Conservation (phyloP, 2,888 invertebrate genomes). For the Venusia cambrica region DNA sequence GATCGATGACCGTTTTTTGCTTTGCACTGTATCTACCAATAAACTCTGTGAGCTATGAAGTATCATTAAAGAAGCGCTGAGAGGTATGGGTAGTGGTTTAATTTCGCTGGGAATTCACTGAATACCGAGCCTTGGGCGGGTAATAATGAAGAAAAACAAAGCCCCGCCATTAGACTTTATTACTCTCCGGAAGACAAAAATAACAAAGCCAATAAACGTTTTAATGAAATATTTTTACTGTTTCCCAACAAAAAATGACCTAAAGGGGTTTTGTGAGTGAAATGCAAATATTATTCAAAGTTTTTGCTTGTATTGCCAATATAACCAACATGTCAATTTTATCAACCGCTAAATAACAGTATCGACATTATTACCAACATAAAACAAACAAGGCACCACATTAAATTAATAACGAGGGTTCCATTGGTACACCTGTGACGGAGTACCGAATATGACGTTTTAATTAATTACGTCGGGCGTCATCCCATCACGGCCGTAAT, state of each 20-base stretch:
- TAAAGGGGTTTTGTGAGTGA: too few relatives aligned
- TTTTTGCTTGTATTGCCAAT: too few relatives aligned
- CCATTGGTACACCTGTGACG: slow-evolving; percentile 54
- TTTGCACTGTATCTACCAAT: too few relatives aligned
- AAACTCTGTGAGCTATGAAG: too few relatives aligned
- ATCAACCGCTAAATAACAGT: slow-evolving; percentile 17
- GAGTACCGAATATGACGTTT: slow-evolving; percentile 51
- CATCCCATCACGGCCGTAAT: slow-evolving; percentile 46
- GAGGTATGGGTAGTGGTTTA: slow-evolving; percentile 40
- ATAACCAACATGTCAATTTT: too few relatives aligned
- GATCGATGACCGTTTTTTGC: too few relatives aligned
- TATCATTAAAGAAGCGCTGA: slow-evolving; percentile 30
- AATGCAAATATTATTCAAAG: too few relatives aligned
- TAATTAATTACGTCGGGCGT: slow-evolving; percentile 59
- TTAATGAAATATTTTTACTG: slow-evolving; percentile 16
- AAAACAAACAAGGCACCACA: slow-evolving; percentile 22
- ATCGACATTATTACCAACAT: slow-evolving; percentile 27
- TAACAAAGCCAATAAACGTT: slow-evolving; percentile 33
- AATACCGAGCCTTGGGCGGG: slow-evolving; percentile 41
- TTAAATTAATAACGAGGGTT: slow-evolving; percentile 46
- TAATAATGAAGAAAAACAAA: slow-evolving; percentile 67
- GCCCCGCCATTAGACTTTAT: slow-evolving; percentile 55
- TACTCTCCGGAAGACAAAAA: slow-evolving; percentile 49
- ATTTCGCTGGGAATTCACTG: slow-evolving; percentile 44
- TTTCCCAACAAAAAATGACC: too few relatives aligned